Evolutionary conservation across 2,797 vertebrate genomes (phyloP), one percentile per base, ranked within the genome.

Genomic region (Odontamblyopus lacepedii): DNA sequence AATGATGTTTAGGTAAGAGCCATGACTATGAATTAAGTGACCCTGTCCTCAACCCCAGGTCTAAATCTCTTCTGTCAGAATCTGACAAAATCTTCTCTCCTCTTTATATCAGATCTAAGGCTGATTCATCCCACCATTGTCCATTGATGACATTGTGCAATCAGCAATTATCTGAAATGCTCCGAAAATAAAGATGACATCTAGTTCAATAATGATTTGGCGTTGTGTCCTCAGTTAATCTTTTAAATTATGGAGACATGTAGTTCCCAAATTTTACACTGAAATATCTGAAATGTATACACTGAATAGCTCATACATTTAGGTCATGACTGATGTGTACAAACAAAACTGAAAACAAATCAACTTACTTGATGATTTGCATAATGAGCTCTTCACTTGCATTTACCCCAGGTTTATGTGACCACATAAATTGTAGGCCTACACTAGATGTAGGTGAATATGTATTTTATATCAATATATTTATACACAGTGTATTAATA

Each of bases 1-100:
- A n/a, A 16, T 48, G 5, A 16, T 67, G 23, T 55, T 78, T 60
- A 56, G 69, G 29, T 73, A 59, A 53, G 41, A 77, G 70, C 73
- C 30, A 75, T 78, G 78, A 77, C 41, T 78, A 83, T 79, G 35
- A 38, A 9, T 38, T 64, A 63, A 67, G 65, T 71, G 66, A 70
- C 63, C 65, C 1, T 53, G 26, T 23, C 71, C 67, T 78, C 57
- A 48, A 30, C 72, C 69, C 68, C 16, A 13, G 30, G 35, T 44
- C 15, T 66, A 8, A 66, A 26, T 29, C 44, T 44, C 12, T 2
- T 16, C 5, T 23, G 7, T 50, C 44, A 51, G 13, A 66, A 29
- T 27, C 15, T 7, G 7, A 30, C 16, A 7, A 48, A 27, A 64
- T 44, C n/a, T 23, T 27, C n/a, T 13, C 38, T 44, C 19, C 41